phyloP scores from a whole-genome alignment of 2,113 vertebrate species.

The Rhinogobius similis region DNA sequence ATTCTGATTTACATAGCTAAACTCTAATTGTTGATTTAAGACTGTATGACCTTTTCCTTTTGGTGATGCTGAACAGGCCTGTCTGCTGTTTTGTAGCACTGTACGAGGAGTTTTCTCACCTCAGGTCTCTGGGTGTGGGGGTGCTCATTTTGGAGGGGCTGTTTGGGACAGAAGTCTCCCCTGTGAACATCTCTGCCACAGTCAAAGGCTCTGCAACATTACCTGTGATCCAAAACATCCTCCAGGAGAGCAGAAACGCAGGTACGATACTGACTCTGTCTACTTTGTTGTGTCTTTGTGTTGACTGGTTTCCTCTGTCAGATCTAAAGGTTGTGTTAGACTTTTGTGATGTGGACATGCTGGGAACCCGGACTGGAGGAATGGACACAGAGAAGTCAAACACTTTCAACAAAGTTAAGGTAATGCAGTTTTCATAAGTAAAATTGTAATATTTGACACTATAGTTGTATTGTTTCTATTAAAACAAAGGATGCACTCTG shows the following conservation, averaged over 20 bases:
- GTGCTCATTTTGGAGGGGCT: conserved; percentile 70
- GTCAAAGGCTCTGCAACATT: conserved; percentile 34
- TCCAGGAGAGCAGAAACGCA: conserved; percentile 63
- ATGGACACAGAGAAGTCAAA: conserved; percentile 13
- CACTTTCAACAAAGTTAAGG: conserved; percentile 24
- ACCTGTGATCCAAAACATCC: conserved; percentile 65
- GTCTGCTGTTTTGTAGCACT: conserved; percentile 47
- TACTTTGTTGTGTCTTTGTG: neutral
- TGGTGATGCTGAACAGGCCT: neutral
- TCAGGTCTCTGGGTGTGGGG: conserved; percentile 69
- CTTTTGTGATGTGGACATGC: conserved; percentile 62
- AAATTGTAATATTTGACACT: neutral
- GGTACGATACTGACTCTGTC: conserved; percentile 37
- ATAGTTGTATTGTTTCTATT: neutral
- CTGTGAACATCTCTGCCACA: conserved; percentile 38
- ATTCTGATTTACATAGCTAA: too few relatives aligned
- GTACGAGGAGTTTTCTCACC: conserved; percentile 63
- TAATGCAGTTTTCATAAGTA: conserved; percentile 16
- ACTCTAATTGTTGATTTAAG: neutral
- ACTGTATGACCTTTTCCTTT: neutral
- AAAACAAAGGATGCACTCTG: conserved; percentile 53
- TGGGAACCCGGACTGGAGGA: neutral
- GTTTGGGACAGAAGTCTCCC: conserved; percentile 42
- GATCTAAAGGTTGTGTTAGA: conserved; percentile 74
- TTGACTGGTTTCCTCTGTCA: conserved; percentile 18